Evolutionary conservation across 2,797 vertebrate genomes (phyloP).

Genomic region (Liasis olivaceus): DNA sequence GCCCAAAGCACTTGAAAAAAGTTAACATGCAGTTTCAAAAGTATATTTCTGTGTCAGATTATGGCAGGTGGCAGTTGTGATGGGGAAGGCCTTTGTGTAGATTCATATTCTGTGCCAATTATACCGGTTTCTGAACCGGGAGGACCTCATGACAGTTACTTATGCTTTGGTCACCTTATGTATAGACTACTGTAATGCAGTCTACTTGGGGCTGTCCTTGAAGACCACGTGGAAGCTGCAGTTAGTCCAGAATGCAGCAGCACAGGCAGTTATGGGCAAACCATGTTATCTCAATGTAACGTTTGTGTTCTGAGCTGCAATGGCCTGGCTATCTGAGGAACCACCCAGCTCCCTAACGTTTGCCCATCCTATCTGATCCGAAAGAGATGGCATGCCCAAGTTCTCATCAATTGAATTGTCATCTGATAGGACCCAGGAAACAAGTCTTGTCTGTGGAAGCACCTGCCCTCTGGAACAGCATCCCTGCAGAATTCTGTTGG

Average conservation of each 20-base stretch:
- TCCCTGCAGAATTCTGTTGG: too few species aligned
- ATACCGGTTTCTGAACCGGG: neutral
- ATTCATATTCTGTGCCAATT: too few species aligned
- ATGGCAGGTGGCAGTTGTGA: neutral
- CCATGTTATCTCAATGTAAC: neutral
- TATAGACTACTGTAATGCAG: neutral
- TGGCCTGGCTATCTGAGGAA: neutral
- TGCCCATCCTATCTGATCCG: too few species aligned
- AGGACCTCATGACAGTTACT: neutral
- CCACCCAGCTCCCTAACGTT: neutral
- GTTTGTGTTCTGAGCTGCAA: neutral
- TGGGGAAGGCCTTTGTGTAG: too few species aligned
- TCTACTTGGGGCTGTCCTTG: neutral
- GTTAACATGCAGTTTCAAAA: conserved; percentile 36
- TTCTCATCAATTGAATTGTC: too few species aligned
- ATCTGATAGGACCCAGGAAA: too few species aligned
- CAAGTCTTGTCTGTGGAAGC: too few species aligned
- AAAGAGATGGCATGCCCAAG: too few species aligned
- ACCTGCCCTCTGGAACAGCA: too few species aligned
- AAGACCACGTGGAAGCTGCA: neutral
- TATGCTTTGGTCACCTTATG: neutral
- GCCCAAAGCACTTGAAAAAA: conserved; percentile 23
- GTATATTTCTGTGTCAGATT: conserved; percentile 12
- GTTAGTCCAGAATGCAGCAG: neutral
- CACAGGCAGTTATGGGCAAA: neutral